Evolutionary conservation across 2,113 vertebrate species (phyloP), one percentile per base, ranked within the genome.

Genomic region (Hippotragus niger): DNA sequence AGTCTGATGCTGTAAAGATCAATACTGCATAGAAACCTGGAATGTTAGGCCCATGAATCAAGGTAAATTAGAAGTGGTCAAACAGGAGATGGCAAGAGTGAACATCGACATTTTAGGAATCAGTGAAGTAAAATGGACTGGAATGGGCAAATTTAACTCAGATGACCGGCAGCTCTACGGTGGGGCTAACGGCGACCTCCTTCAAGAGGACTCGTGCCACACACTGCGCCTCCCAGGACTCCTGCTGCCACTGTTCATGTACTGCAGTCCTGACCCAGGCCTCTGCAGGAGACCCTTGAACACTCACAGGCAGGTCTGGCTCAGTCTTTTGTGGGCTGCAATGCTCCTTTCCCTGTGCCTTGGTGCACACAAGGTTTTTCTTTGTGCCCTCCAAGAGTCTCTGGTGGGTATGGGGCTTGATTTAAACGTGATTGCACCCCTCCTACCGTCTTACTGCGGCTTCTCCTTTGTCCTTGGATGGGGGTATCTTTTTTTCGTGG

Each of bases 161-260:
- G n/a, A 71, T 71, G 19, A 71, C 19, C 0, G 10, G 19, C 19
- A 71, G 67, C 67, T 71, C 9, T 71, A 12, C 2, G 19, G 67
- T 71, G 67, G 19, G 67, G 9, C 67, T 23, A 36, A 36, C 36
- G n/a, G 67, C 2, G 1, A 71, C 67, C 67, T 71, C n/a, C 64
- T 71, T 71, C n/a, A 23, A 12, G 67, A 71, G 17, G 19, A 36
- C n/a, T 19, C 19, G 36, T 12, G 67, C 64, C 64, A 12, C 64
- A 71, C 0, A 0, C 67, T 0, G 9, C 2, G 1, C 9, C 19
- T 36, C 67, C 67, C n/a, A 36, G 67, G 17, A 71, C 67, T 36
- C 9, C 9, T 23, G 19, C 64, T 11, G 9, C 64, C 64, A 36
- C 9, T 6, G 4, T 71, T 11, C 67, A 23, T 12, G 67, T 13